Evolutionary conservation across 2,888 invertebrate genomes (phyloP), one percentile per base, ranked within the genome.

Genomic region (Apoderus coryli): DNA sequence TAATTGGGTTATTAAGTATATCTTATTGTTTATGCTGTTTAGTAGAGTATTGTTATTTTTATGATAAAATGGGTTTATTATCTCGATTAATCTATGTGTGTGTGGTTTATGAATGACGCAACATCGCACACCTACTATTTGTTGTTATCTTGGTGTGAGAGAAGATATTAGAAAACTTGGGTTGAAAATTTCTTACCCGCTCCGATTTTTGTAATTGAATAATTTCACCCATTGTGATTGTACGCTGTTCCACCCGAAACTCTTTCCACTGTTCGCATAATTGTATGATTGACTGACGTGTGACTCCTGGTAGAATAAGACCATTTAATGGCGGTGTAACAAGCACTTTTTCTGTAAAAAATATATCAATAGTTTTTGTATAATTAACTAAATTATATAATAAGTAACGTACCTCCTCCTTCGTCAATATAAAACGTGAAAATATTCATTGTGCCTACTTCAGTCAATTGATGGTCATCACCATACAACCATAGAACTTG

Each of bases 361-460:
- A 32, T 29, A n/a, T n/a, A n/a, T n/a, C n/a, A n/a, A n/a, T n/a
- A n/a, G n/a, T n/a, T n/a, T n/a, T n/a, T n/a, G n/a, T n/a, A n/a
- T n/a, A n/a, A n/a, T n/a, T n/a, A n/a, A n/a, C n/a, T n/a, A n/a
- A n/a, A n/a, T n/a, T n/a, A n/a, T n/a, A n/a, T n/a, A n/a, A n/a
- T n/a, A n/a, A n/a, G n/a, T n/a, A n/a, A 47, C 58, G 58, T 59
- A 90, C 90, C 86, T 70, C 93, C 95, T 52, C 82, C 64, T 31
- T 88, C 80, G 52, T 95, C 85, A 40, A 79, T 67, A 60, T 76
- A 78, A 48, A 82, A 75, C 54, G 90, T 69, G 56, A 96, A 95
- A 31, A 98, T 74, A 55, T 98, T 98, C 98, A 98, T 98, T 9
- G 95, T 86, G 30, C 98, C 98, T 25, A 88, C 93, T 68, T 98